phyloP scores from a whole-genome alignment of 2,797 vertebrate species.

The Pygocentrus nattereri region DNA sequence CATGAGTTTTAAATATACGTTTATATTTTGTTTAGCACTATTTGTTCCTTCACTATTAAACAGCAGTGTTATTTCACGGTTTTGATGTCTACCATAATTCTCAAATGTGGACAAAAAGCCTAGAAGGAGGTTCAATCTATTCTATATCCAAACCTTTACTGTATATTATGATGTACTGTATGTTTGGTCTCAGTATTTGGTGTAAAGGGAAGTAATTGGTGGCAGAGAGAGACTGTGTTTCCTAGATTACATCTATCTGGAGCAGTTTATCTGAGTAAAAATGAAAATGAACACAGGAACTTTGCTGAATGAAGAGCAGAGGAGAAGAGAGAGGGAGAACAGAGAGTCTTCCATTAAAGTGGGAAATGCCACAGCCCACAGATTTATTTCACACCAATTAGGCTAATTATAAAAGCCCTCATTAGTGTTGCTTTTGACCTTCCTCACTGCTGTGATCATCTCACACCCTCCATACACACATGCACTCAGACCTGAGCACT shows the following conservation, averaged over 20 bases:
- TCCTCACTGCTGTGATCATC: conserved; percentile 14
- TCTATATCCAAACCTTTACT: no score
- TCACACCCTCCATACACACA: neutral
- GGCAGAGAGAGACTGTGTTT: neutral
- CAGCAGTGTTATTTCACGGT: no score
- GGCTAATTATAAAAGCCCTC: conserved; percentile 30
- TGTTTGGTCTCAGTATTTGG: no score
- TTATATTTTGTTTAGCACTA: no score
- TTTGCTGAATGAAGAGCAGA: neutral
- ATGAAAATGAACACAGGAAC: neutral
- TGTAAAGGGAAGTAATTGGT: no score
- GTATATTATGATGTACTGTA: no score
- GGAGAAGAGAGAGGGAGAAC: neutral
- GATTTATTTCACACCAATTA: conserved; percentile 11
- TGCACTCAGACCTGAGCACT: neutral
- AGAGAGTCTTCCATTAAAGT: neutral
- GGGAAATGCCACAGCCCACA: neutral
- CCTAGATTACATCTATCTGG: neutral
- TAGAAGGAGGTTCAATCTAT: no score
- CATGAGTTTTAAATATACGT: no score
- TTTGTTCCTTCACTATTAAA: no score
- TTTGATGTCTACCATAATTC: no score
- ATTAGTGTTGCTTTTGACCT: conserved; percentile 24
- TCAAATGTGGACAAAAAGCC: no score
- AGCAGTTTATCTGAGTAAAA: neutral